A percentile compares a stretch with the other conserved stretches of the same genome.
Evolutionary conservation across 2,113 vertebrate genomes (phyloP).

Genomic region (Phyllostomus hastatus): DNA sequence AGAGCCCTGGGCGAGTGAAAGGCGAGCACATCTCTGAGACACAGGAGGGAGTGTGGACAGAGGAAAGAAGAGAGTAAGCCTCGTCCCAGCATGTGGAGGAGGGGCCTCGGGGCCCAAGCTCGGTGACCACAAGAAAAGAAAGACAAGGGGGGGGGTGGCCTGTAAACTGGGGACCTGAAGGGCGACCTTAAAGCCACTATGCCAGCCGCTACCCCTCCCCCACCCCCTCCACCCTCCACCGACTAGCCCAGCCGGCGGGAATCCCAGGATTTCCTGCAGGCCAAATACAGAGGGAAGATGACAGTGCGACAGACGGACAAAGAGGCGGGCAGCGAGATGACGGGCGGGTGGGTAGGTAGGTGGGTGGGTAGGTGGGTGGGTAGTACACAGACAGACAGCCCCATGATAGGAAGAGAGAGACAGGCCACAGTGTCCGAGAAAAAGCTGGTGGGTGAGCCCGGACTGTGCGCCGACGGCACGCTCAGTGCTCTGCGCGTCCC

Average conservation of each 20-base stretch:
- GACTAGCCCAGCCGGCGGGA: too few species aligned
- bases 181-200: background rate
- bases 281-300: accelerated
- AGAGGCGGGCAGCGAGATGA: background rate
- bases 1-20: too few species aligned
- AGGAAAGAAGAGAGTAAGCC: too few species aligned
- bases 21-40: too few species aligned
- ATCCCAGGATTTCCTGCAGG: background rate
- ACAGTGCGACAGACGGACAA: background rate
- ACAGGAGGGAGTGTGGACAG: accelerated
- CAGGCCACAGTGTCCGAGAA: background rate
- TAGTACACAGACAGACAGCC: background rate
- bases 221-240: background rate
- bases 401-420: background rate
- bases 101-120: background rate
- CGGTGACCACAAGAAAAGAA: background rate
- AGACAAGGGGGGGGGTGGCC: background rate
- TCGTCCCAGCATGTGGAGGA: background rate
- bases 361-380: background rate
- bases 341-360: background rate
- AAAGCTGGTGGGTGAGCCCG: background rate
- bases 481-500: background rate
- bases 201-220: background rate
- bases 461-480: background rate
- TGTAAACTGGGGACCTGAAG: background rate